Base-by-base conservation (phyloP, 2,888 invertebrate species). In the Leucophora obtusa region DNA sequence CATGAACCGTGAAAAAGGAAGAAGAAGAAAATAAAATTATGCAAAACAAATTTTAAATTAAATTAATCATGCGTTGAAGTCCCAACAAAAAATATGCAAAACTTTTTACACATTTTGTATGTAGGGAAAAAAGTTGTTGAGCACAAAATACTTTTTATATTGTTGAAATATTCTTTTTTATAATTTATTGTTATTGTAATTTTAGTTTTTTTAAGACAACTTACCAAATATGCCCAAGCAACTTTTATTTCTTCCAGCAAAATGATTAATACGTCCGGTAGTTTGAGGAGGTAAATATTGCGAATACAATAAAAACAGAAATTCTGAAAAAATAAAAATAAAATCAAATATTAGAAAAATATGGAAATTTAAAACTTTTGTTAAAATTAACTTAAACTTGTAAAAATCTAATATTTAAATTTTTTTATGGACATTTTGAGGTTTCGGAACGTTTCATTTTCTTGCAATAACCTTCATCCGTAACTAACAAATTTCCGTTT, bases 31-130 rank as follows among this genome's bases (percentile, higher is more conserved):
- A 47, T 47, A 82, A 58, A 81, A 82, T 80, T 83, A 76, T 80
- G 83, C 80, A 76, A 63, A 77, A 80, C 66, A 51, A 84, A 82
- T 77, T 85, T 82, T 81, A 83, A 84, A 76, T 84, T 85, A 79
- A 73, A 82, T 76, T 76, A 66, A 80, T 76, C 75, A 80, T 38
- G 43, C 47, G 65, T 70, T 53, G 65, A 69, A 51, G 47, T 65
- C n/a, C 15, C 33, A 35, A 11, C 24, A 50, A 35, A 59, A 63
- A 24, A 54, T 21, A 38, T 17, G n/a, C 14, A n/a, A 47, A 47
- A 47, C 43, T 47, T 47, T 47, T 47, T 14, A 43, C 14, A 14
- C 4, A 2, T 14, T n/a, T n/a, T 47, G 14, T 38, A 11, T 38
- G 38, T 38, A 38, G 11, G 14, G 4, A 38, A 47, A 47, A 47